Percentiles rank a stretch among this genome's conserved stretches.
These are phyloP conservation scores for Ceraclea dissimilis DNA, from an alignment of 2,888 invertebrate species.

Conservation along the genomic window DNA sequence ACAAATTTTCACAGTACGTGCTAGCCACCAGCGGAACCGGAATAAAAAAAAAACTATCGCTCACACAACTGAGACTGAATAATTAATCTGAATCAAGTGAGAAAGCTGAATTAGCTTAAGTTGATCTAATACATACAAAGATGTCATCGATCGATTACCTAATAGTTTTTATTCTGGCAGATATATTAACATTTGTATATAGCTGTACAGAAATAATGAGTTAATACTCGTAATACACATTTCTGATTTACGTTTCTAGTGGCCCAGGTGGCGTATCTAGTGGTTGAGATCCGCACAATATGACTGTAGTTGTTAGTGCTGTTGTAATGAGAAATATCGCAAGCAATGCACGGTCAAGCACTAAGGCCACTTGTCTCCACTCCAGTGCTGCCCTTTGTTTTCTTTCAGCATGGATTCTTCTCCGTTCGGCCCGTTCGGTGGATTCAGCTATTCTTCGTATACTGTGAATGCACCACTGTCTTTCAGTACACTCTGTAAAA, in stretches of 20 bases:
- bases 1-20: no score
- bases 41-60: no score
- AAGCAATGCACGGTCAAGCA: slow-evolving; percentile 71
- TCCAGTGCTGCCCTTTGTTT: slow-evolving; percentile 74
- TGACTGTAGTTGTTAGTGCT: slow-evolving; percentile 69
- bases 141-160: no score
- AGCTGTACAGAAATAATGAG: no score
- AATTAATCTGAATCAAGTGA: no score
- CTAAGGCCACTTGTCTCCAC: slow-evolving; percentile 75
- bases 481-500: slow-evolving; percentile 8
- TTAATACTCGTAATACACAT: no score
- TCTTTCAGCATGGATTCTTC: slow-evolving; percentile 71
- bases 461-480: slow-evolving; percentile 10
- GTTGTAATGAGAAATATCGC: slow-evolving; percentile 71
- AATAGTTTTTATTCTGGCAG: no score
- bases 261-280: not conserved
- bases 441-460: slow-evolving; percentile 52
- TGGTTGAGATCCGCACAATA: slow-evolving; percentile 39
- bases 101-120: no score
- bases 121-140: no score
- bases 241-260: not conserved
- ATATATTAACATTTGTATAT: no score
- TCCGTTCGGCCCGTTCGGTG: slow-evolving; percentile 71
- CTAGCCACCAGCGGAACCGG: no score
- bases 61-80: no score